Conservation (phyloP, 64 coral and sea anemone genomes). For the Stichodactyla mertensii region DNA sequence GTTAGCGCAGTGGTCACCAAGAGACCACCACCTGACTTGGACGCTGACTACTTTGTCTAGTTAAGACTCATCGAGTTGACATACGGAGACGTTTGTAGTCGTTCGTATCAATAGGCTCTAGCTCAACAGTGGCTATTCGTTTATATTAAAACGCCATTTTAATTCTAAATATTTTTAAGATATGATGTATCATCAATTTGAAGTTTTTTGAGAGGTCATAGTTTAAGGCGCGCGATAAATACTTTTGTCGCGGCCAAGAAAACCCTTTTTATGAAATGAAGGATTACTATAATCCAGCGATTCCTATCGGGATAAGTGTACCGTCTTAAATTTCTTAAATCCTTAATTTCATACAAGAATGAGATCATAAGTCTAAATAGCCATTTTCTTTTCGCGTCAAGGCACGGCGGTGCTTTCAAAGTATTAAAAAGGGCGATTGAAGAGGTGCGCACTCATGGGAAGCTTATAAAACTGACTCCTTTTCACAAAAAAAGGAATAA, state of each 20-base stretch:
- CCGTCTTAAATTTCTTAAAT: background rate
- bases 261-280: background rate
- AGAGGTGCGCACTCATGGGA: background rate
- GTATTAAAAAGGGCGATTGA: background rate
- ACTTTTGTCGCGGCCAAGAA: background rate
- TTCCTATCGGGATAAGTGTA: background rate
- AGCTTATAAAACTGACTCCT: background rate
- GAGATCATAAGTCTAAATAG: background rate
- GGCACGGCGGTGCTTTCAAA: background rate
- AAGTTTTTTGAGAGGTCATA: background rate
- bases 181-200: background rate
- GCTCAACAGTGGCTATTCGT: background rate
- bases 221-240: background rate
- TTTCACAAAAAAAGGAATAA: background rate
- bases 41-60: too few species aligned
- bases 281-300: background rate
- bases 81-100: too few species aligned
- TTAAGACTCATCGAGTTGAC: too few species aligned
- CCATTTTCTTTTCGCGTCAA: background rate
- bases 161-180: background rate
- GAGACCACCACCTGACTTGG: too few species aligned
- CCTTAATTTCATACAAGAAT: background rate
- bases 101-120: background rate
- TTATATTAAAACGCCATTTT: background rate
- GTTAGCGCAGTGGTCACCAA: too few species aligned